Evolutionary conservation across 2,888 invertebrate genomes (phyloP), one percentile per base, ranked within the genome.

Genomic region (Patella depressa): DNA sequence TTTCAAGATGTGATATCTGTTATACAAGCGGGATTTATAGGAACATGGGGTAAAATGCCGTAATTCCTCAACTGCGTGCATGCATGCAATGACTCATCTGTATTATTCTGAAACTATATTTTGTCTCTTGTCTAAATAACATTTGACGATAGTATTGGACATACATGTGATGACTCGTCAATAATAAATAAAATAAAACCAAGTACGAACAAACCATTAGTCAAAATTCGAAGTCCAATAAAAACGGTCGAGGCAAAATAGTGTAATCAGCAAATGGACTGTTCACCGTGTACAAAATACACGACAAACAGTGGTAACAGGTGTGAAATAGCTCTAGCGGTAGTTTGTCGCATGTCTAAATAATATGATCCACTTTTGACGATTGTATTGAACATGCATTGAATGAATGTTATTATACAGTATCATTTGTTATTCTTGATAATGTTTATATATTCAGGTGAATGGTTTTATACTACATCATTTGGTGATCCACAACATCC

Each of bases 101-200:
- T 85, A 97, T 96, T 2, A 95, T 98, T 95, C 92, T 98, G 81
- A 95, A 98, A 93, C 95, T 95, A 93, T 95, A 95, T 85, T 87
- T 82, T 69, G 59, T 71, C 19, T 34, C 19, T 14, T 69, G 24
- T 69, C 19, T 69, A 69, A 19, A 69, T 7, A 69, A 24, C 29
- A 14, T 69, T 70, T 71, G 17, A 71, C 29, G n/a, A 17, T 34
- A 4, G 57, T 59, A 17, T 29, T 57, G 9, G n/a, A 14, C 29
- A 57, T 57, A 3, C 53, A 72, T 45, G 24, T 24, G 24, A 24
- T 24, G 24, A 24, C 24, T 24, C 24, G 1, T 24, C 24, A 24
- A 24, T 24, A 24, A 1, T 24, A 24, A n/a, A n/a, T n/a, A n/a
- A n/a, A n/a, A n/a, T n/a, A n/a, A n/a, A n/a, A n/a, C n/a, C n/a